Evolutionary conservation across 2,888 invertebrate genomes (phyloP).

Genomic region (Spicauda simplicius): DNA sequence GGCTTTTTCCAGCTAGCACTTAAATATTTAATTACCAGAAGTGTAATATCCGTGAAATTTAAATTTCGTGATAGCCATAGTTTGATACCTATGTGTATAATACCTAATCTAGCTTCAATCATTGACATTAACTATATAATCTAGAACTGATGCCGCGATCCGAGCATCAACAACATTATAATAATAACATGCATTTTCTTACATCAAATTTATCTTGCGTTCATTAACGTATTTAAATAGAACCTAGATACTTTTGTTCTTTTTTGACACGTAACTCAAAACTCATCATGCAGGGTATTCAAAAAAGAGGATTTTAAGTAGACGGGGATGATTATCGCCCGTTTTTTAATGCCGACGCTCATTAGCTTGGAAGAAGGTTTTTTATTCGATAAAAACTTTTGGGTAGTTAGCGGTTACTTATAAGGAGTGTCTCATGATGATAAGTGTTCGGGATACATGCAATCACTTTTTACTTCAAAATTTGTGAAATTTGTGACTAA

Average conservation of each 20-base stretch:
- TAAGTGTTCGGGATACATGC: constrained; percentile 1
- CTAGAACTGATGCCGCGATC: not conserved
- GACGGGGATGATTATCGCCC: constrained; percentile 66
- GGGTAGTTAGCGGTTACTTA: constrained; percentile 30
- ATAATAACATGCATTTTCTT: not conserved
- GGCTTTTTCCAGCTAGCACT: no score
- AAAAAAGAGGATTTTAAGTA: constrained; percentile 61
- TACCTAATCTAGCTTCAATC: no score
- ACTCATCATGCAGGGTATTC: constrained; percentile 57
- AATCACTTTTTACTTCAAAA: not conserved
- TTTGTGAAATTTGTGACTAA: not conserved
- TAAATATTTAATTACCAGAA: no score
- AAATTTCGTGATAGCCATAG: no score
- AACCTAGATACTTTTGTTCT: constrained; percentile 7
- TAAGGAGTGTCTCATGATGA: constrained; percentile 11
- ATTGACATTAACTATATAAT: not conserved
- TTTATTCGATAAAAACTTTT: constrained; percentile 27
- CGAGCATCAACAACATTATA: not conserved
- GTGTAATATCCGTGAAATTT: no score
- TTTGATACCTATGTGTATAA: no score
- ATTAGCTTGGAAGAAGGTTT: constrained; percentile 48
- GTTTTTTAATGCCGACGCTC: constrained; percentile 61
- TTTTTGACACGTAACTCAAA: constrained; percentile 55
- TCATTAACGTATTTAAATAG: constrained; percentile 19
- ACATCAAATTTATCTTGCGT: constrained; percentile 2